Base-by-base conservation (phyloP, 2,113 vertebrate species). In the Athene noctua region DNA sequence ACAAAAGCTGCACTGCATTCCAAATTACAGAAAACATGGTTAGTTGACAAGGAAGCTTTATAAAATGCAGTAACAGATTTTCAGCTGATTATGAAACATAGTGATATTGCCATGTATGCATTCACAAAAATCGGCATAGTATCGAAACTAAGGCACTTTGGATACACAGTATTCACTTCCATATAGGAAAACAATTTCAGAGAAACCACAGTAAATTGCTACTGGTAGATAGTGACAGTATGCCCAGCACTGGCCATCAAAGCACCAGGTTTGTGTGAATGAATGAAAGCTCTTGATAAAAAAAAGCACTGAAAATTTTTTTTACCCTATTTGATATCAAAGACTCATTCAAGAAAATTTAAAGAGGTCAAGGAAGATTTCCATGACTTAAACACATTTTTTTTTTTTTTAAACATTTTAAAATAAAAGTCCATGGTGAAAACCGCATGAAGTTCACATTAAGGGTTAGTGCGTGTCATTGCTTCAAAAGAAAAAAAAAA, bases 61-160 rank as follows among this genome's bases (percentile, higher is more conserved):
- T 55, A 72, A 89, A 66, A 90, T 3, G 62, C 79, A 77, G 57
- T 36, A 52, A 19, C n/a, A 58, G 49, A n/a, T 88, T 66, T n/a
- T 52, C 86, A 97, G 66, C 49, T 54, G 47, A 38, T 27, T 25
- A 52, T 12, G 80, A 88, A 88, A 83, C 67, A 44, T 1, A 47
- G 36, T 17, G 58, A 42, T 42, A 68, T 13, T 70, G 78, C 68
- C 58, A 47, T 0, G 19, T 10, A 52, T 29, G 66, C 42, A 14
- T 9, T 46, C 80, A 34, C 79, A 42, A 75, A 73, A 58, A 85
- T 5, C 55, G 47, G 61, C 36, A 2, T 1, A 11, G 49, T 42
- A 51, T 93, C 5, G 65, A 57, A 89, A 73, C 58, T 93, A 96
- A 97, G 97, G 96, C 97, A 97, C 95, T 97, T 94, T 34, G 91